phyloP scores from a whole-genome alignment of 2,888 invertebrate genomes.

The Dexiosoma caninum region DNA sequence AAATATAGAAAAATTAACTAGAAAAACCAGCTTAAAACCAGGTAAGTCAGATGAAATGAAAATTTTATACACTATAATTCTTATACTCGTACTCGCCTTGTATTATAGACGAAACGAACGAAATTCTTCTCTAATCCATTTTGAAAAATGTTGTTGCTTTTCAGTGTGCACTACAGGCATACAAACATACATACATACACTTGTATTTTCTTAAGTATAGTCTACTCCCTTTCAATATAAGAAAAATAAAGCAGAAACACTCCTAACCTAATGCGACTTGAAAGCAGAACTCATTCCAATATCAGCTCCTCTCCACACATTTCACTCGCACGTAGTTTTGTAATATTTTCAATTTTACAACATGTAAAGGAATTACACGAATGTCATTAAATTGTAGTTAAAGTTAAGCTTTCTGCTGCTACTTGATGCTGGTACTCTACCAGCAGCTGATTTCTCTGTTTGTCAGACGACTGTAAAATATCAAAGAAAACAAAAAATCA shows the following conservation, averaged over 20 bases:
- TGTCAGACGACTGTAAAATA: slow-evolving; percentile 14
- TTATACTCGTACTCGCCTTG: too few species aligned
- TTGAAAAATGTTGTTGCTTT: neutral
- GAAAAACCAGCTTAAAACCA: slow-evolving; percentile 31
- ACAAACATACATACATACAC: too few species aligned
- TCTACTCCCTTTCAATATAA: slow-evolving; percentile 2
- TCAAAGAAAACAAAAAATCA: slow-evolving; percentile 28
- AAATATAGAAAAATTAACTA: slow-evolving; percentile 37
- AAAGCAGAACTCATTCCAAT: neutral
- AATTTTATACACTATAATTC: slow-evolving; percentile 3
- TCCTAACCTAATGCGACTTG: slow-evolving; percentile 59
- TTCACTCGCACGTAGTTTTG: neutral
- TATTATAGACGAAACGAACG: neutral
- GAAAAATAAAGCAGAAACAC: slow-evolving; percentile 37
- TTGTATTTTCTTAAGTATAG: neutral
- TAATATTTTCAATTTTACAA: slow-evolving; percentile 2
- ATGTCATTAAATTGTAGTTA: neutral
- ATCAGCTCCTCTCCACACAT: neutral
- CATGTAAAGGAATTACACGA: slow-evolving; percentile 15
- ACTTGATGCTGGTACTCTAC: neutral
- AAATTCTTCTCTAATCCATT: neutral
- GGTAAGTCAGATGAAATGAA: slow-evolving; percentile 22
- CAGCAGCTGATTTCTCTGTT: slow-evolving; percentile 55
- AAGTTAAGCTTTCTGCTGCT: neutral
- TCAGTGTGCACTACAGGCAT: neutral